Evolutionary conservation across 2,113 vertebrate genomes (phyloP).

Genomic region (Eolophus roseicapilla): DNA sequence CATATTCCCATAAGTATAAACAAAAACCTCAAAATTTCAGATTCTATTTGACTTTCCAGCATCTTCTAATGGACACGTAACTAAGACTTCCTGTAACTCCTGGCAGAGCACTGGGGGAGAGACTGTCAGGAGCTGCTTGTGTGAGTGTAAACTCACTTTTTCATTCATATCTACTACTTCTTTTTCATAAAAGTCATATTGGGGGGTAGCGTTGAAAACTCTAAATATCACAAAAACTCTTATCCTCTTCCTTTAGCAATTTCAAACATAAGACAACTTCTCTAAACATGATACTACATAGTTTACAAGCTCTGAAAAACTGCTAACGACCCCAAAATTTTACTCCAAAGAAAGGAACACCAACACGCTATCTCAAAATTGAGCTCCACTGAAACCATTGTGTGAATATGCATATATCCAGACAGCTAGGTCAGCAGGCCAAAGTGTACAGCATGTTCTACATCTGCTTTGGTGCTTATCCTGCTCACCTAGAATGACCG

Average conservation of each 20-base stretch:
- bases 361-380: background rate
- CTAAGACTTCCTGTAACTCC: background rate
- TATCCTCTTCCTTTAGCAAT: background rate
- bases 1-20: background rate
- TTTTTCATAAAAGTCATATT: background rate
- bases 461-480: background rate
- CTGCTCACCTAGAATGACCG: background rate
- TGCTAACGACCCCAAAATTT: background rate
- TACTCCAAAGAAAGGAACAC: background rate
- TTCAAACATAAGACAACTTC: background rate
- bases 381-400: background rate
- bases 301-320: background rate
- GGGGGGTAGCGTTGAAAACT: background rate
- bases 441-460: background rate
- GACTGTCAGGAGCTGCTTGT: background rate
- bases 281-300: background rate
- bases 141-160: background rate
- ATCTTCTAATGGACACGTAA: background rate
- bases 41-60: background rate
- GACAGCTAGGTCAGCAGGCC: background rate
- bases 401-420: background rate
- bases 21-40: background rate
- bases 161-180: background rate
- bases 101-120: background rate
- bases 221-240: background rate